These are phyloP conservation scores for Momotus momota DNA, from an alignment of 2,797 vertebrate genomes.

Conservation along the genomic window DNA sequence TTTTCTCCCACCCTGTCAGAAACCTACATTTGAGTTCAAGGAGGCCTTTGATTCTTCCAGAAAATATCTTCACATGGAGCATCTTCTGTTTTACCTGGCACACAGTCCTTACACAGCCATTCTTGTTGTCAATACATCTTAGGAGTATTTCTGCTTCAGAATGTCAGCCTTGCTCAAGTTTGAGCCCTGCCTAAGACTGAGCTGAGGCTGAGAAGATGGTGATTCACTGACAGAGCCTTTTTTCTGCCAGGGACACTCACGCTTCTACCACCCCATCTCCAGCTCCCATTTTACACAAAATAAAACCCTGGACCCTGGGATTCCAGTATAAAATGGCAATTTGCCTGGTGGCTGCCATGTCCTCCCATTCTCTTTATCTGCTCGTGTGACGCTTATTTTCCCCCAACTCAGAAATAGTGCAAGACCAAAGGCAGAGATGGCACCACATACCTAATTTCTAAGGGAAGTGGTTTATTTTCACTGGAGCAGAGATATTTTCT, in stretches of 20 bases:
- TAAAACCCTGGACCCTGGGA: background rate
- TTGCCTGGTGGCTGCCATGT: background rate
- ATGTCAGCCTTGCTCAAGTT: background rate
- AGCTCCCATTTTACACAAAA: background rate
- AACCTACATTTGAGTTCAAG: background rate
- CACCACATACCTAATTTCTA: background rate
- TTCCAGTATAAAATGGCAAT: background rate
- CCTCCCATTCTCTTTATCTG: background rate
- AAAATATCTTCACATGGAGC: background rate
- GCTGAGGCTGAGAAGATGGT: background rate
- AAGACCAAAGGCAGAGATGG: background rate
- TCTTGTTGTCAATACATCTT: accelerated
- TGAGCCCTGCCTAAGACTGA: background rate
- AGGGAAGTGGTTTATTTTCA: background rate
- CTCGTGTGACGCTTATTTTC: background rate
- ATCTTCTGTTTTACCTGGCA: background rate
- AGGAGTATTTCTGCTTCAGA: background rate
- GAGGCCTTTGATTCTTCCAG: background rate
- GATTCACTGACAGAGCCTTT: background rate
- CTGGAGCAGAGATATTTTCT: background rate
- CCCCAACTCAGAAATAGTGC: background rate
- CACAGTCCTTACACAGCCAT: background rate
- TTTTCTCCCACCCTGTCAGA: background rate
- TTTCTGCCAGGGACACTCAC: background rate
- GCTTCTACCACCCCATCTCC: background rate